phyloP scores from a whole-genome alignment of 2,113 vertebrate species.

The Pteruthius melanotis region DNA sequence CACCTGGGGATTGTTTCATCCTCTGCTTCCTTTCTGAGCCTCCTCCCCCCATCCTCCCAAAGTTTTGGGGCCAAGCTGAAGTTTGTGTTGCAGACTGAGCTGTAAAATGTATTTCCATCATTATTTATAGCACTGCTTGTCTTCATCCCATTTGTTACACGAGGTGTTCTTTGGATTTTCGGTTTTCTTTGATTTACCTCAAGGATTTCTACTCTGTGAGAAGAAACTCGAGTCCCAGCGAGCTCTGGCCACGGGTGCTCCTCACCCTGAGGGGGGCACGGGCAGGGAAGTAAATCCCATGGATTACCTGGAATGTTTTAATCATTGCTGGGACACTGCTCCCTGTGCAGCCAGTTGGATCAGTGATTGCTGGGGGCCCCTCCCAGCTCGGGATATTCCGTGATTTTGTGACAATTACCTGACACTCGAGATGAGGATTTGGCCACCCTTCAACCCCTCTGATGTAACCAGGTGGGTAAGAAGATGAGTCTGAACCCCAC shows the following conservation, averaged over 20 bases:
- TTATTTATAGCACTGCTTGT: not conserved
- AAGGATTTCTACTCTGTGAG: not conserved
- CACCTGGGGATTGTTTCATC: not conserved
- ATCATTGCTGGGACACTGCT: not conserved
- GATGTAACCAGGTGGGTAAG: not conserved
- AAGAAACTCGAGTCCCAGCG: not conserved
- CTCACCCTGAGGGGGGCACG: rapidly evolving
- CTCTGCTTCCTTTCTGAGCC: not conserved
- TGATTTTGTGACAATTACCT: not conserved
- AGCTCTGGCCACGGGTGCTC: rapidly evolving
- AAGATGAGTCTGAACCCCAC: not conserved
- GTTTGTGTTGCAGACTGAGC: not conserved
- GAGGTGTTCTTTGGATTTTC: not conserved
- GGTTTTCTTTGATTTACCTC: not conserved
- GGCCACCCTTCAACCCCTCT: not conserved
- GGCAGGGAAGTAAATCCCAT: not conserved
- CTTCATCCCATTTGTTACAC: not conserved
- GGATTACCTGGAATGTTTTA: not conserved
- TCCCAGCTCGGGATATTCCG: not conserved
- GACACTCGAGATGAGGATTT: not conserved
- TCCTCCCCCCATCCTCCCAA: not conserved
- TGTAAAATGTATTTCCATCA: not conserved
- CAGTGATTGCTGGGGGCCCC: not conserved
- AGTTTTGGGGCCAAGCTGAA: not conserved
- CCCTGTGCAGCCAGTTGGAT: not conserved